Conservation (phyloP, 2,888 invertebrate species). For the Drosophila paramelanica region DNA sequence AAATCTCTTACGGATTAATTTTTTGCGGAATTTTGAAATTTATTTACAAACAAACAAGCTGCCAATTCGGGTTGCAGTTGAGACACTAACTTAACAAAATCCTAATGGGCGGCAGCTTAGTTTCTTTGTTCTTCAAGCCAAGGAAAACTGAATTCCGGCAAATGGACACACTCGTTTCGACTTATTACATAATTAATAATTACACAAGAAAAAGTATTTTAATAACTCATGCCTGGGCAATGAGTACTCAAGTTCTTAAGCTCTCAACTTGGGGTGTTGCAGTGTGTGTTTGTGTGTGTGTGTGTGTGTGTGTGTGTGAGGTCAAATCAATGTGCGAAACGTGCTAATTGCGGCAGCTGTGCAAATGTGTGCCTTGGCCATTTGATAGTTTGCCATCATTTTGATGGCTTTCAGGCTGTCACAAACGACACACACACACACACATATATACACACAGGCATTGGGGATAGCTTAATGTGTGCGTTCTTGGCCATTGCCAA, state of each 20-base stretch:
- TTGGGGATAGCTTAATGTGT: conserved; percentile 47
- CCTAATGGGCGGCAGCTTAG: background rate
- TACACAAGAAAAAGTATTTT: conserved; percentile 64
- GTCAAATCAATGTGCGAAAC: conserved; percentile 78
- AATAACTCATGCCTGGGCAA: conserved; percentile 54
- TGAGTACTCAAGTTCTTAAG: conserved; percentile 34
- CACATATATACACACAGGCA: conserved; percentile 6
- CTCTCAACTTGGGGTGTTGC: background rate
- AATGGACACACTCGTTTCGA: conserved; percentile 46
- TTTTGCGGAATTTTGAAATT: background rate
- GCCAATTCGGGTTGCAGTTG: background rate
- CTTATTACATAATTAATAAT: conserved; percentile 75
- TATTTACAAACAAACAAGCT: background rate
- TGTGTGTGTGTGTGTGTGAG: conserved; percentile 2
- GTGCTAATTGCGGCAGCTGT: conserved; percentile 81
- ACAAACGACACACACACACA: conserved; percentile 14
- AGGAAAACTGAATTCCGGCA: conserved; percentile 27
- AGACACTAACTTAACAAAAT: background rate
- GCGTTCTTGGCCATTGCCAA: conserved; percentile 53
- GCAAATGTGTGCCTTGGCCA: conserved; percentile 72
- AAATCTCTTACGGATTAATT: background rate
- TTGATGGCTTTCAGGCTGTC: conserved; percentile 61
- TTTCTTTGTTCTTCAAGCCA: conserved; percentile 24
- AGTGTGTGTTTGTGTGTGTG: background rate
- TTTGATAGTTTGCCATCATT: conserved; percentile 78